Conservation (phyloP, 2,888 invertebrate genomes). For the Andrena flavipes region DNA sequence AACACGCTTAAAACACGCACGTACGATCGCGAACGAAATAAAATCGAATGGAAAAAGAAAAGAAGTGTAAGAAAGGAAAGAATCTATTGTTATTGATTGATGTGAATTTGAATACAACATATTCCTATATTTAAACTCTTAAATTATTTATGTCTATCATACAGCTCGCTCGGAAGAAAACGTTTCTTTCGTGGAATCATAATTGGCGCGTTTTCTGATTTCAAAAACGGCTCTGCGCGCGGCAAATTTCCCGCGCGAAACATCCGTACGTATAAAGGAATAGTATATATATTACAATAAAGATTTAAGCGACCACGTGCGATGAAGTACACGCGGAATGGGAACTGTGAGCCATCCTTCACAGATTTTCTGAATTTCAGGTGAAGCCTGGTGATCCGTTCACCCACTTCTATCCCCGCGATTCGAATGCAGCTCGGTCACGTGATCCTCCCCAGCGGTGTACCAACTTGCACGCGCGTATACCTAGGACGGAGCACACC, state of each 20-base stretch:
- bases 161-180: background rate
- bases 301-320: background rate
- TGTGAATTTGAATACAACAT: constrained; percentile 53
- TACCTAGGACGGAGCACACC: constrained; percentile 53
- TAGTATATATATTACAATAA: background rate
- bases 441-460: constrained; percentile 35
- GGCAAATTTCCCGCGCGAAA: background rate
- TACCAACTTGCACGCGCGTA: constrained; percentile 54
- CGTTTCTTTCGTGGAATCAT: background rate
- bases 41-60: constrained; percentile 5
- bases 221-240: constrained; percentile 20
- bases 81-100: constrained; percentile 48
- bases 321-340: background rate
- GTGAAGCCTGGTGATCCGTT: background rate
- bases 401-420: background rate
- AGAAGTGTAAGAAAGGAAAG: constrained; percentile 30
- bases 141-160: constrained; percentile 34
- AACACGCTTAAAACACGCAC: background rate
- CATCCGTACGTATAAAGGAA: background rate
- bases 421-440: constrained; percentile 20
- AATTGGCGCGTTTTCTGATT: constrained; percentile 13
- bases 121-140: constrained; percentile 51
- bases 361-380: background rate
- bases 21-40: constrained; percentile 13
- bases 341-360: background rate